phyloP scores from a whole-genome alignment of 2,113 vertebrate genomes.

The Mobula birostris region DNA sequence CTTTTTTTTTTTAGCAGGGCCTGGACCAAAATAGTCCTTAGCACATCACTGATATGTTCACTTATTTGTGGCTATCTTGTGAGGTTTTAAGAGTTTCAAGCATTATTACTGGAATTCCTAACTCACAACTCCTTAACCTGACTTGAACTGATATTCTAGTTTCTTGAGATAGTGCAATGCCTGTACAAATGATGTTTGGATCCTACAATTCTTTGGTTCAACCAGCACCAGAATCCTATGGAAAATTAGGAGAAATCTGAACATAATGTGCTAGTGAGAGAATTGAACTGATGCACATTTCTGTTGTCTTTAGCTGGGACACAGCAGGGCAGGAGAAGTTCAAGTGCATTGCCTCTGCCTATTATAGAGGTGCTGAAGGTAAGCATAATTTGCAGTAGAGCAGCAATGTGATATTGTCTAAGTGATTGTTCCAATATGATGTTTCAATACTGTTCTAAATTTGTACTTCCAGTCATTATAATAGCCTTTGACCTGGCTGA shows the following conservation, averaged over 20 bases:
- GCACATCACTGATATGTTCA: no score
- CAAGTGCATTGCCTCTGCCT: conserved; percentile 85
- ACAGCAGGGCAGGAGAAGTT: conserved; percentile 92
- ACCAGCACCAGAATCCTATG: neutral
- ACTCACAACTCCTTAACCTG: neutral
- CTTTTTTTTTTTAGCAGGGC: no score
- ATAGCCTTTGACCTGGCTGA: conserved; percentile 64
- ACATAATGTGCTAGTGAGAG: neutral
- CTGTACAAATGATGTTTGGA: neutral
- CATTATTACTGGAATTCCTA: neutral
- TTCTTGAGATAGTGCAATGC: neutral
- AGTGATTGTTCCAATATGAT: neutral
- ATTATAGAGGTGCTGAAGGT: conserved; percentile 86
- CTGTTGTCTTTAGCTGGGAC: conserved; percentile 70
- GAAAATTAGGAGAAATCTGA: neutral
- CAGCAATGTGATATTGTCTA: neutral
- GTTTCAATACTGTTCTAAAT: conserved; percentile 28
- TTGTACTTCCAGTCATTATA: conserved; percentile 59
- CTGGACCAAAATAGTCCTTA: no score
- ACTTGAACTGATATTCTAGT: neutral
- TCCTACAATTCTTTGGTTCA: neutral
- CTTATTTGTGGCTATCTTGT: no score
- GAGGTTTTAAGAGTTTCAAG: no score
- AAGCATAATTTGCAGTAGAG: conserved; percentile 39
- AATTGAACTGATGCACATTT: neutral